Evolutionary conservation across 2,888 invertebrate genomes (phyloP).

Genomic region (Allygus modestus): DNA sequence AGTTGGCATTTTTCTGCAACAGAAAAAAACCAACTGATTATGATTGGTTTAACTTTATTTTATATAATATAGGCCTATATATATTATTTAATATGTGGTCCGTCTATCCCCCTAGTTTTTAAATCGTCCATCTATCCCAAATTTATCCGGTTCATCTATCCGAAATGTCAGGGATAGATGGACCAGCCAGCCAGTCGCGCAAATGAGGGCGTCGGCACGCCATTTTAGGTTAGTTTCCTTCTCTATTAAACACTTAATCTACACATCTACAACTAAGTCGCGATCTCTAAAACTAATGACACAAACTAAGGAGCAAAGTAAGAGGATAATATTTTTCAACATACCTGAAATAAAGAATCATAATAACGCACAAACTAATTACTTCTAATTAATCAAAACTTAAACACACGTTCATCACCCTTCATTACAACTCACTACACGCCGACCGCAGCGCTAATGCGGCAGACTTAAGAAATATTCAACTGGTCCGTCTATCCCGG

Average conservation of each 20-base stretch:
- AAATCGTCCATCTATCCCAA: constrained; percentile 11
- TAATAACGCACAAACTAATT: constrained; percentile 24
- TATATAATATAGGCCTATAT: no score
- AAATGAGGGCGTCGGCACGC: constrained; percentile 21
- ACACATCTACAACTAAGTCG: constrained; percentile 27
- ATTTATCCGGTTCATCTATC: no score
- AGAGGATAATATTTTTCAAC: constrained; percentile 44
- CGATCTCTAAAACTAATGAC: constrained; percentile 17
- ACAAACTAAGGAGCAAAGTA: constrained; percentile 31
- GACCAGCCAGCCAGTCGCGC: constrained; percentile 30
- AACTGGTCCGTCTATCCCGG: constrained; percentile 40
- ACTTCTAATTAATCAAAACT: constrained; percentile 41
- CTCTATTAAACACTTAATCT: constrained; percentile 34
- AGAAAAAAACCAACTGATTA: constrained; percentile 46
- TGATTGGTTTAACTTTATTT: constrained; percentile 36
- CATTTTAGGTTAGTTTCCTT: constrained; percentile 27
- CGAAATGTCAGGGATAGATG: constrained; percentile 55
- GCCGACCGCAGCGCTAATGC: constrained; percentile 23
- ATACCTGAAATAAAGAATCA: constrained; percentile 32
- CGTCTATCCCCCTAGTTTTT: constrained; percentile 40
- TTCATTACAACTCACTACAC: constrained; percentile 13
- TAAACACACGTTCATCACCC: constrained; percentile 19
- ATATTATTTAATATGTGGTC: constrained; percentile 33
- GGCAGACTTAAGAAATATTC: constrained; percentile 16
- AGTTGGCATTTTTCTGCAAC: constrained; percentile 38